Evolutionary conservation across 2,797 vertebrate genomes (phyloP), one percentile per base, ranked within the genome.

Genomic region (Sarcophilus harrisii): DNA sequence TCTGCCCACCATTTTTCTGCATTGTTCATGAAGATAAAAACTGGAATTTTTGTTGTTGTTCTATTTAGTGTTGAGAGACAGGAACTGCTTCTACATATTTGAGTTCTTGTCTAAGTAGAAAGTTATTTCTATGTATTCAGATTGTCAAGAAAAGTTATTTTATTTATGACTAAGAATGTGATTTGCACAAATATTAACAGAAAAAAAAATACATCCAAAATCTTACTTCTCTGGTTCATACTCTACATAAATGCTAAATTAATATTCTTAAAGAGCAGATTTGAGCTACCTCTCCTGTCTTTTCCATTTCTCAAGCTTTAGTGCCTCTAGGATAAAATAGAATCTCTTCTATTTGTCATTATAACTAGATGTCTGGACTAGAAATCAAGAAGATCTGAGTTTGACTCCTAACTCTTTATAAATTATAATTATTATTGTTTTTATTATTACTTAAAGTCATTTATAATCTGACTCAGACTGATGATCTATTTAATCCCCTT

Each of bases 141-240:
- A 99, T 99, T 99, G 99, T 99, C 99, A 99, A 98, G 98, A 99
- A 97, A 98, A 96, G 54, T 98, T 99, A 99, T 11, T 45, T 98
- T 99, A 52, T 99, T 99, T 99, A 99, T 99, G 98, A 99, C 99
- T 99, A 99, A 98, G 98, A 99, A 99, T 99, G 99, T 99, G 99
- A 99, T 99, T 99, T 99, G 99, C 62, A 98, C 98, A 99, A 99
- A 98, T 98, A 99, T 98, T 99, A 99, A 99, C 98, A 98, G 94
- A 98, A 93, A 54, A 38, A 58, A 58, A 81, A 45, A 73, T 73
- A 6, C 38, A 81, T 45, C 2, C 21, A 27, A 10, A 18, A 45
- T 81, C n/a, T 81, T 27, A 18, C 38, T 18, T 81, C 62, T 38
- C 18, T 81, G 21, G 38, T 32, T 49, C 38, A 87, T 49, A 49